Base-by-base conservation (phyloP, 2,113 vertebrate genomes). In the Acrocephalus kingi region DNA sequence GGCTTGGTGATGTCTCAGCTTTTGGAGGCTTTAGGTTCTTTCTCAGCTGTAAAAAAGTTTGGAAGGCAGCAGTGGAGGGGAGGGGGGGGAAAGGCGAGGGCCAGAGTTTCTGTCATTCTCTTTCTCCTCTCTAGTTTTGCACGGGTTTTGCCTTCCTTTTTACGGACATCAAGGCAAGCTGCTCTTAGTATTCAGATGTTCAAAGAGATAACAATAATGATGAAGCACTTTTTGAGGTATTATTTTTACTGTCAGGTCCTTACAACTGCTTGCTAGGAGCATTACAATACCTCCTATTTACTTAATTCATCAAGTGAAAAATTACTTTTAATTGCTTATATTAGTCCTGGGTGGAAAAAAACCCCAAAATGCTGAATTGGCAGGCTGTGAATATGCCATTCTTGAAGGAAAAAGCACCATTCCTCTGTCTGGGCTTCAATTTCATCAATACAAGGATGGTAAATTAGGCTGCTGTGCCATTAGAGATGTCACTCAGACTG, bases 331-430 rank as follows among this genome's bases (percentile, higher is more conserved):
- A 58, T 95, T 3, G 1, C 72, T 95, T 20, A 35, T 24, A 20
- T 66, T 78, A 52, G 68, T 74, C 59, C 73, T 94, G 71, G 84
- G 49, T 96, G 85, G 84, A 83, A 91, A 84, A 94, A 94, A 90
- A 64, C 83, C 45, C 45, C 69, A 91, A 96, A 96, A 89, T 72
- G 43, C 54, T 72, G 89, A 94, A 88, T 96, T 96, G 30, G 69
- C 89, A 93, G 79, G 69, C 90, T 96, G 78, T 94, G 96, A 95
- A 96, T 94, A 93, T 86, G 87, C 35, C 43, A 71, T 94, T 93
- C 81, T 89, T 55, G 85, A 87, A 79, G 71, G 39, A 54, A 54
- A 43, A 11, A 45, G 85, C 17, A 23, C 64, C 56, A 72, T 95
- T 96, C 95, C 96, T 90, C 94, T 79, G 64, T 67, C 85, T 84